These are phyloP conservation scores for Euplagia quadripunctaria DNA, from an alignment of 2,888 invertebrate genomes.

Conservation along the genomic window DNA sequence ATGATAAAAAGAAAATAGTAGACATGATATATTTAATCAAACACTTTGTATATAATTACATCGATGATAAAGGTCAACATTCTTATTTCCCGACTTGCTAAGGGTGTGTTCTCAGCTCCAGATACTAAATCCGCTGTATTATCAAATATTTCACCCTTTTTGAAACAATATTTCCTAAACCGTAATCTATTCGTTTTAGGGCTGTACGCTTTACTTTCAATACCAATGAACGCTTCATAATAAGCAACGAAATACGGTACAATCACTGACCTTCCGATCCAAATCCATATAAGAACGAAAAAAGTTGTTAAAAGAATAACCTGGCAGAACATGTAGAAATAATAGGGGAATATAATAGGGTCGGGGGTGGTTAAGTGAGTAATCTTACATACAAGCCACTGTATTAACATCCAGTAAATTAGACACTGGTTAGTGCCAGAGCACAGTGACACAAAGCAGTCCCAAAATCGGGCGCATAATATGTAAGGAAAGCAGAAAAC, in stretches of 20 bases:
- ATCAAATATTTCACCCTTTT: conserved; percentile 45
- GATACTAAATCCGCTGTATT: conserved; percentile 6
- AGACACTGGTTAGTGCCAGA: conserved; percentile 76
- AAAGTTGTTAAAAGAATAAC: conserved; percentile 67
- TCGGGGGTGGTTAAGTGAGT: conserved; percentile 70
- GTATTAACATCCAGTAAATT: conserved; percentile 76
- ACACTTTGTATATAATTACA: conserved; percentile 20
- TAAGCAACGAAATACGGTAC: conserved; percentile 67
- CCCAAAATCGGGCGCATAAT: conserved; percentile 70
- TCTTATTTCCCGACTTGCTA: not conserved
- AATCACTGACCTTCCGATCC: conserved; percentile 63
- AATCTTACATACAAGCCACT: conserved; percentile 78
- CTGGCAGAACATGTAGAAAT: conserved; percentile 79
- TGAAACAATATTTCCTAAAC: conserved; percentile 77
- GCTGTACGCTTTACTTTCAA: not conserved
- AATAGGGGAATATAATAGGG: conserved; percentile 77
- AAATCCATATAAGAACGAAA: conserved; percentile 67
- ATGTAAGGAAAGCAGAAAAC: conserved; percentile 79
- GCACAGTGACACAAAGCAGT: conserved; percentile 69
- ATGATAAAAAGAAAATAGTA: not conserved
- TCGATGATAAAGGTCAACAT: conserved; percentile 14
- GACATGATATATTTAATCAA: conserved; percentile 19
- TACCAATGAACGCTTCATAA: conserved; percentile 52
- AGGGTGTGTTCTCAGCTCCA: not conserved
- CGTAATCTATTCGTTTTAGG: conserved; percentile 24